phyloP scores from a whole-genome alignment of 2,888 invertebrate genomes.

The Alcis repandata region DNA sequence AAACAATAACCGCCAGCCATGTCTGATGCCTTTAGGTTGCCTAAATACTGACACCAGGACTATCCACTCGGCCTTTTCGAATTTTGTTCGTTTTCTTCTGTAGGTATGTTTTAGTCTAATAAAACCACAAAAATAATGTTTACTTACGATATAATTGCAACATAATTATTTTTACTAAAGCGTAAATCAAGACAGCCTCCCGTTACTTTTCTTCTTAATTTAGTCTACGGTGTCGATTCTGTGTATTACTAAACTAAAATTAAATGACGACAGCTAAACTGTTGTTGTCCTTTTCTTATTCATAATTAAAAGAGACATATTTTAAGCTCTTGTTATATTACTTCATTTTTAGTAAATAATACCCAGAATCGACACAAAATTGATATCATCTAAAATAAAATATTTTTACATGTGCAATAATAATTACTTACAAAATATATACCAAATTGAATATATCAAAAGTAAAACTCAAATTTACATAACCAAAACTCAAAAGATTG shows the following conservation, averaged over 20 bases:
- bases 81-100: no score
- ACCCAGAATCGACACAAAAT: background rate
- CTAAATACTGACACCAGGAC: no score
- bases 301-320: background rate
- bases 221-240: slow-evolving; percentile 25
- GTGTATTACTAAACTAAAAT: slow-evolving; percentile 34
- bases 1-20: no score
- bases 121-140: slow-evolving; percentile 62
- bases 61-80: no score
- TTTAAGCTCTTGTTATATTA: background rate
- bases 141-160: slow-evolving; percentile 78
- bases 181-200: slow-evolving; percentile 73
- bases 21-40: no score
- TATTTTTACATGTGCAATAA: slow-evolving; percentile 30
- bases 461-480: slow-evolving; percentile 1
- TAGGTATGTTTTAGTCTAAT: slow-evolving; percentile 33
- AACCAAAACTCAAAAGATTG: slow-evolving; percentile 12
- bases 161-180: slow-evolving; percentile 72
- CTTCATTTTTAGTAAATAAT: background rate
- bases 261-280: background rate
- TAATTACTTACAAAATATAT: slow-evolving; percentile 34
- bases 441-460: slow-evolving; percentile 3
- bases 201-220: slow-evolving; percentile 54
- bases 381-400: slow-evolving; percentile 41
- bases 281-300: background rate